phyloP scores from a whole-genome alignment of 2,888 invertebrate species.

The Neoascia interrupta region DNA sequence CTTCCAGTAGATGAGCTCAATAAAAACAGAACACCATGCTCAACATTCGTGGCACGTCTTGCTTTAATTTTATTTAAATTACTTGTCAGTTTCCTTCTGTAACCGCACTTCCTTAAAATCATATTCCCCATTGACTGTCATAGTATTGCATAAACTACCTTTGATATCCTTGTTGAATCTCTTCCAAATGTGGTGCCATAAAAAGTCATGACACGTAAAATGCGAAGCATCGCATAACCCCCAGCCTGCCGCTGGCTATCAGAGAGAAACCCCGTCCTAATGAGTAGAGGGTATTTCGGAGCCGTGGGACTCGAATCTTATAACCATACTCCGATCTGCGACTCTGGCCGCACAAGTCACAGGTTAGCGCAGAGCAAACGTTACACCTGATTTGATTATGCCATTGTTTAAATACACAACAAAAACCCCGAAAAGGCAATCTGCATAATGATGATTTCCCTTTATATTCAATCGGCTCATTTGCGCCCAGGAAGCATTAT shows the following conservation, averaged over 20 bases:
- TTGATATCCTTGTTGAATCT: conserved; percentile 23
- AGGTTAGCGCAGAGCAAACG: too few relatives aligned
- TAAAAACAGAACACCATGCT: neutral
- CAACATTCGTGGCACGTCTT: too few relatives aligned
- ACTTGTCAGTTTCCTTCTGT: neutral
- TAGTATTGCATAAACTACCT: conserved; percentile 19
- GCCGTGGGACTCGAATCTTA: too few relatives aligned
- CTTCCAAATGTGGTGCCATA: conserved; percentile 17
- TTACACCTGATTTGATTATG: conserved; percentile 50
- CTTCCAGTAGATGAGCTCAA: neutral
- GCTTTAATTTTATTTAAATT: too few relatives aligned
- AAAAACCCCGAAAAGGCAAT: conserved; percentile 53
- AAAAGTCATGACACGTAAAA: conserved; percentile 56
- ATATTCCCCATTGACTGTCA: neutral
- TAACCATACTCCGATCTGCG: too few relatives aligned
- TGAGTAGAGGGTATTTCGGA: too few relatives aligned
- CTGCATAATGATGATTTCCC: conserved; percentile 58
- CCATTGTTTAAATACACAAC: conserved; percentile 61
- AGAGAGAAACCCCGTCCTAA: too few relatives aligned
- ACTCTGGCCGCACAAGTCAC: too few relatives aligned
- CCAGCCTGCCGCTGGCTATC: too few relatives aligned
- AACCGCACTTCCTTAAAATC: neutral
- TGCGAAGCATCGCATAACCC: neutral
- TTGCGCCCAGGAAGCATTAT: conserved; percentile 34
- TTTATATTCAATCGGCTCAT: conserved; percentile 62